Evolutionary conservation across 2,797 vertebrate species (phyloP).

Genomic region (Australoheros facetus): DNA sequence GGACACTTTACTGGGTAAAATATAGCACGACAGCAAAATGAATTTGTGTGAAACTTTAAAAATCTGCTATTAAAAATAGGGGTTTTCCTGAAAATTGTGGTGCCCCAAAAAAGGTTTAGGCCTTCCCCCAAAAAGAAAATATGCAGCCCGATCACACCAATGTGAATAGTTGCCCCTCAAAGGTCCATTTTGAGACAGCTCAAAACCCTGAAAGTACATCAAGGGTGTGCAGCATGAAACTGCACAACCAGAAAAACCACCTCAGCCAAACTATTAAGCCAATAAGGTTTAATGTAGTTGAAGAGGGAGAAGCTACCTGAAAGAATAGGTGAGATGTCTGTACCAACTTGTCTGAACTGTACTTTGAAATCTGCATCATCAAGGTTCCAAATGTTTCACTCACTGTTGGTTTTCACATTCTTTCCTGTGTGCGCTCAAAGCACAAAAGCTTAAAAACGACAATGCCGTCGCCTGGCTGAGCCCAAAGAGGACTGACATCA

Average conservation of each 20-base stretch:
- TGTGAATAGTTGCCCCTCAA: neutral
- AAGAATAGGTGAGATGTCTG: neutral
- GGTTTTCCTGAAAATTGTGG: neutral
- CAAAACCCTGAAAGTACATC: neutral
- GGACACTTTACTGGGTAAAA: neutral
- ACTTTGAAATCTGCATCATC: slow-evolving; percentile 24
- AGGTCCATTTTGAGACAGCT: neutral
- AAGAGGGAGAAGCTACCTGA: neutral
- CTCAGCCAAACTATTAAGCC: neutral
- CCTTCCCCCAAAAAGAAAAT: neutral
- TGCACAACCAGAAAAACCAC: neutral
- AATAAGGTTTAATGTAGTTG: neutral
- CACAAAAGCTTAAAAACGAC: slow-evolving; percentile 43
- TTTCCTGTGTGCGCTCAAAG: slow-evolving; percentile 14
- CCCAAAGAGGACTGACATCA: slow-evolving; percentile 34
- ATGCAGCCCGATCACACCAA: neutral
- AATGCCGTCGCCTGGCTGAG: slow-evolving; percentile 3
- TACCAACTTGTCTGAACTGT: neutral
- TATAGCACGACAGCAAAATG: neutral
- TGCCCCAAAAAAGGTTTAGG: neutral
- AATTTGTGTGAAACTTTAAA: neutral
- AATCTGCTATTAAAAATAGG: neutral
- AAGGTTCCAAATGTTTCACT: neutral
- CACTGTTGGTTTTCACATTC: slow-evolving; percentile 25
- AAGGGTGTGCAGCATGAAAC: neutral